Evolutionary conservation across 1,140 invertebrate genomes (phyloP), one percentile per base, ranked within the genome.

Genomic region (Phthorimaea operculella): DNA sequence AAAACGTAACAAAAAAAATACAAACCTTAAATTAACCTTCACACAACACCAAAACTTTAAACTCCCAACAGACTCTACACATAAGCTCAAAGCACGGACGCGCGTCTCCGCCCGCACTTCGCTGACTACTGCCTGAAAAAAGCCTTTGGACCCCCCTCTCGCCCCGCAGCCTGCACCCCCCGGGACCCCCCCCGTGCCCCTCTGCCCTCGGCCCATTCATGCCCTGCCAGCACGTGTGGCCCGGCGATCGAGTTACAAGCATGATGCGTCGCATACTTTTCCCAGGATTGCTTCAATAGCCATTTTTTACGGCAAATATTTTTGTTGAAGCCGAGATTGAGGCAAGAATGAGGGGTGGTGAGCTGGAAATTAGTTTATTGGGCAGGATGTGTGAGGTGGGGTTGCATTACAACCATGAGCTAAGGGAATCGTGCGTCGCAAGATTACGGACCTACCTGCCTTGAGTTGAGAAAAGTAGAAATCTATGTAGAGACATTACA

Each of bases 111-210:
- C 54, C 60, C 66, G 74, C 71, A 72, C 56, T 54, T 62, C 63
- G 62, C 53, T 51, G 60, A 42, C 62, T 61, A 80, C 78, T 83
- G 78, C 75, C 80, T 80, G 78, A 81, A 83, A 80, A 80, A 83
- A 79, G 75, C 75, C 76, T 79, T 68, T 68, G 58, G 62, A 68
- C 68, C 52, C 51, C 49, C 61, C 57, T 63, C 49, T 39, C 56
- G 11, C 62, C 57, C 66, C 61, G 61, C 59, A 42, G 62, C 48
- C 58, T n/a, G 58, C 58, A n/a, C 58, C 56, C 68, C 60, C 64
- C 59, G 47, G 63, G 53, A 57, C 59, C 55, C 54, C 51, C 58
- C 57, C 68, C 60, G 63, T 58, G 47, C 64, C 55, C 58, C 60
- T 55, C 55, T 52, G 59, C 65, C 64, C 63, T 59, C 59, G 61